Evolutionary conservation across 2,888 invertebrate species (phyloP).

Genomic region (Tenthredo distinguenda): DNA sequence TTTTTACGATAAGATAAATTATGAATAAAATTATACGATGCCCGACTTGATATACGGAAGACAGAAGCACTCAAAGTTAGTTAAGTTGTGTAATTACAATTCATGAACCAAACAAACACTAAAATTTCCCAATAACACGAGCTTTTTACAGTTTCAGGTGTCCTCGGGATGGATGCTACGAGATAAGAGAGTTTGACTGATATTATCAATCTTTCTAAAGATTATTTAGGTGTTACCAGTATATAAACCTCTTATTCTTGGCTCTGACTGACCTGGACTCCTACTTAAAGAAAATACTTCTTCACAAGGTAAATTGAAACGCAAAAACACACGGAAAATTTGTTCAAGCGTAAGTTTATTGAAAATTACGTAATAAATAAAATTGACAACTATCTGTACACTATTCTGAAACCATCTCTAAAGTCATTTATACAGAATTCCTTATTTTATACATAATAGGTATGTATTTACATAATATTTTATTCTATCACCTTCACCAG

Average conservation of each 20-base stretch:
- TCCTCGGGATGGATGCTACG: background rate
- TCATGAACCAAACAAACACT: background rate
- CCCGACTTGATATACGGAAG: background rate
- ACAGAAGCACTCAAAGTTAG: background rate
- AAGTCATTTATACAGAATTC: background rate
- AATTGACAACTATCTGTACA: background rate
- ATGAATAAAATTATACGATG: background rate
- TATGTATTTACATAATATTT: background rate
- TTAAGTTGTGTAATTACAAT: background rate
- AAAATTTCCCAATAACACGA: background rate
- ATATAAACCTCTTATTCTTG: background rate
- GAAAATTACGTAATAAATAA: background rate
- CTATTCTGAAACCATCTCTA: background rate
- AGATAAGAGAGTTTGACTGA: background rate
- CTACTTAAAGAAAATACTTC: background rate
- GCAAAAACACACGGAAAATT: background rate
- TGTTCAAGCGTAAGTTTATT: background rate
- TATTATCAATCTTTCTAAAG: background rate
- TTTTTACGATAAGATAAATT: background rate
- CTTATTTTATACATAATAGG: background rate
- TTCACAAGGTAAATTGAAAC: background rate
- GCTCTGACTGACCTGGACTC: background rate
- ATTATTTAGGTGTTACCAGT: background rate
- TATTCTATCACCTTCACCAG: constrained; percentile 3
- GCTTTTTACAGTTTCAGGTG: constrained; percentile 32